Conservation (phyloP, 2,888 invertebrate species). For the Aporophyla nigra region DNA sequence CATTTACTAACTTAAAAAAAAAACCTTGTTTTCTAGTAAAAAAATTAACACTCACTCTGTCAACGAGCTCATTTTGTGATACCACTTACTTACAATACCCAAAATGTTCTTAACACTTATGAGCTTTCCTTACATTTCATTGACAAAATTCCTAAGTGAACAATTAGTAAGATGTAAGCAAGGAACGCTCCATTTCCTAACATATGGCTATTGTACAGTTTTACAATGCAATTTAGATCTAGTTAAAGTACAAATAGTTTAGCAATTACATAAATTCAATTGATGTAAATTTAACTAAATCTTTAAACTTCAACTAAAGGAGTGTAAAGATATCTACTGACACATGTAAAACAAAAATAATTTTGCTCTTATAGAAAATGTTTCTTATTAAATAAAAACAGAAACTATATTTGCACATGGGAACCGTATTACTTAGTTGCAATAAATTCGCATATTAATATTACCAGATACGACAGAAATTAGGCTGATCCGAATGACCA, state of each 20-base stretch:
- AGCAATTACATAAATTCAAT: constrained; percentile 89
- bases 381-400: constrained; percentile 85
- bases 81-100: constrained; percentile 89
- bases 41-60: constrained; percentile 89
- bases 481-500: constrained; percentile 82
- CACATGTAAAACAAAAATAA: constrained; percentile 86
- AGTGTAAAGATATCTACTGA: constrained; percentile 88
- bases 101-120: constrained; percentile 89
- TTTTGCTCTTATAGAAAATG: constrained; percentile 88
- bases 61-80: constrained; percentile 88
- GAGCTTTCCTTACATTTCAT: constrained; percentile 88
- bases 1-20: constrained; percentile 88
- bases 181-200: constrained; percentile 89
- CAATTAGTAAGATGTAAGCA: constrained; percentile 82
- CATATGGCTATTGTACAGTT: constrained; percentile 89
- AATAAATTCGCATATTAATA: constrained; percentile 82
- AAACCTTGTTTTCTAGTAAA: constrained; percentile 85
- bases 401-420: constrained; percentile 86
- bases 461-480: constrained; percentile 82
- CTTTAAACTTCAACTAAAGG: constrained; percentile 86
- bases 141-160: constrained; percentile 85
- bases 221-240: constrained; percentile 90
- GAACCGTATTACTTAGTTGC: constrained; percentile 85
- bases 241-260: constrained; percentile 91
- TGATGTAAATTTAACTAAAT: constrained; percentile 89